Base-by-base conservation (phyloP, 2,888 invertebrate species). In the Eristalis tenax region DNA sequence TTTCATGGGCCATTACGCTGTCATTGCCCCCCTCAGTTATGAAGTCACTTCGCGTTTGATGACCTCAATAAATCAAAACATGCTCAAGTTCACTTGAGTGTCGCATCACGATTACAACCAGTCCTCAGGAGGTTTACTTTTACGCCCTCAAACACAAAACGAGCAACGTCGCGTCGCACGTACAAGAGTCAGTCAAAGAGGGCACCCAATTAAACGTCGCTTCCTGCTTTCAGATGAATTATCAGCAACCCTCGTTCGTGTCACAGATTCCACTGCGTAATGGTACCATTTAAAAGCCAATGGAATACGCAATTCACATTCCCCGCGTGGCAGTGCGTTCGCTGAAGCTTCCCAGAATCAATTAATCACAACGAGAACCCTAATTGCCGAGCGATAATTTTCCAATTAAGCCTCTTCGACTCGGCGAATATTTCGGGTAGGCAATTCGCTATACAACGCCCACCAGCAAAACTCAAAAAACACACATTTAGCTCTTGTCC, bases 401-500 rank as follows among this genome's bases (percentile, higher is more conserved):
- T 69, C 69, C 56, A 69, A 69, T 69, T 69, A 69, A 69, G 56
- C 22, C 11, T 32, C 18, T 38, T 59, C 70, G 59, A 38, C 70
- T 70, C 70, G 59, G 35, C 32, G 35, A 70, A 38, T 35, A 40
- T 70, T 70, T 70, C 15, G 38, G 26, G 57, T n/a, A 35, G 23
- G 73, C 4, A 68, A 11, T 13, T 22, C 10, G n/a, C 10, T 23
- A 38, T 43, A 56, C 23, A 50, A n/a, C 22, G 18, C 50, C n/a
- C 38, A 32, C 59, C 5, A 64, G 22, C n/a, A 22, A 64, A 70
- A 65, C 26, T 57, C 64, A 63, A 61, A 38, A 70, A 38, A 40
- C 18, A 70, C 65, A 70, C 69, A 79, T 75, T 80, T 74, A 80
- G 64, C 79, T 73, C 43, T 10, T 43, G 26, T 73, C 66, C 65